Base-by-base conservation (phyloP, 2,888 invertebrate species). In the Watsonalla cultraria region DNA sequence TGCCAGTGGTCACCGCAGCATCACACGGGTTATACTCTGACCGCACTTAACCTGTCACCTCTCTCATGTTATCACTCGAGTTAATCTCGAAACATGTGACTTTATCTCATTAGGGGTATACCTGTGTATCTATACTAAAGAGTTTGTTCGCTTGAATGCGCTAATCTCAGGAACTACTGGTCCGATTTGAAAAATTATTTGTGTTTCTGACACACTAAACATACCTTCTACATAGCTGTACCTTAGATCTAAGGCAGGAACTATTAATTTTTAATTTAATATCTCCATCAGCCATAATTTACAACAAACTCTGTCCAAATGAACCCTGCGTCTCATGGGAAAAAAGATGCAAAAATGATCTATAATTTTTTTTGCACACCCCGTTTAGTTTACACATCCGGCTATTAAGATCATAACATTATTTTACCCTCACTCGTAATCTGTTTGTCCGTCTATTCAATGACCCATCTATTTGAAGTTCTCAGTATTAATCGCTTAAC, bases 401-500 rank as follows among this genome's bases (percentile, higher is more conserved):
- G 67, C 73, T 66, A 70, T 74, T 73, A 74, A 64, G 69, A 72
- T 72, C 68, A 73, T 68, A 76, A 73, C 66, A 68, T 58, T 59
- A 64, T 57, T 56, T 54, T 65, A 69, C 73, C 81, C 76, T 74
- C 70, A 64, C 47, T 34, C 60, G 64, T 57, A 64, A 55, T 55
- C 61, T 53, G 60, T 57, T 70, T 64, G 80, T 75, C 80, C 78
- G 70, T 71, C 65, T 53, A 68, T 74, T 76, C 73, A 73, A 72
- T 76, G 74, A 73, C 74, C 74, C 49, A 49, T 49, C 57, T 67
- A 57, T 74, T 71, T 65, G 60, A 65, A 60, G 69, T 75, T 72
- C 76, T 71, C 74, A 76, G 66, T 76, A 53, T 65, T 82, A 84
- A 84, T 81, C 82, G 73, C 59, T 69, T 77, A 76, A 80, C 78